Conservation (phyloP, 2,797 vertebrate species). For the Eulemur albifrons region DNA sequence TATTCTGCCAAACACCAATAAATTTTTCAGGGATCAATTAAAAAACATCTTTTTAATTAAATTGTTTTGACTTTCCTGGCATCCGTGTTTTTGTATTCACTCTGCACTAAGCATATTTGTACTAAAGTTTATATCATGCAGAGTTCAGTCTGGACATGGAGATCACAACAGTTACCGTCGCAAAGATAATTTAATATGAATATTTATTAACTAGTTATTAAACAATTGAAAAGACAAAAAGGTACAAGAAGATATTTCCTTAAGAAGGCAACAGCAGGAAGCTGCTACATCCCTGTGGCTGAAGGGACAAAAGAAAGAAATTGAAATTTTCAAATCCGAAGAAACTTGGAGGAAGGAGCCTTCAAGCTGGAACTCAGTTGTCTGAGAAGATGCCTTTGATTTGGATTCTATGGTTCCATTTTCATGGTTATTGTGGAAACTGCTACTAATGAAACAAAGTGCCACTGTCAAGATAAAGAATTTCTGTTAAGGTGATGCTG, state of each 20-base stretch:
- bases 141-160: background rate
- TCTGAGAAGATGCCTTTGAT: background rate
- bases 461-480: background rate
- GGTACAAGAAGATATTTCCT: background rate
- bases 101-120: background rate
- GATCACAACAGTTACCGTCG: background rate
- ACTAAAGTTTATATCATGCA: background rate
- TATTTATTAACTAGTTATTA: background rate
- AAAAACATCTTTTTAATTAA: background rate
- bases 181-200: background rate
- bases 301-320: background rate
- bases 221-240: background rate
- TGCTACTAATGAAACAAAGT: background rate
- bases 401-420: background rate
- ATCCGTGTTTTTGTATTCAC: background rate
- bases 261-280: background rate
- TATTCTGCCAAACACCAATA: background rate
- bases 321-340: background rate
- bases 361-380: background rate
- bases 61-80: background rate
- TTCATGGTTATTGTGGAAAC: background rate
- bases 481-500: background rate
- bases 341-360: background rate
- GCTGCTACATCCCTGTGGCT: rapidly evolving
- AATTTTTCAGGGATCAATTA: background rate